Evolutionary conservation across 2,888 invertebrate species (phyloP).

Genomic region (Dioctria rufipes): DNA sequence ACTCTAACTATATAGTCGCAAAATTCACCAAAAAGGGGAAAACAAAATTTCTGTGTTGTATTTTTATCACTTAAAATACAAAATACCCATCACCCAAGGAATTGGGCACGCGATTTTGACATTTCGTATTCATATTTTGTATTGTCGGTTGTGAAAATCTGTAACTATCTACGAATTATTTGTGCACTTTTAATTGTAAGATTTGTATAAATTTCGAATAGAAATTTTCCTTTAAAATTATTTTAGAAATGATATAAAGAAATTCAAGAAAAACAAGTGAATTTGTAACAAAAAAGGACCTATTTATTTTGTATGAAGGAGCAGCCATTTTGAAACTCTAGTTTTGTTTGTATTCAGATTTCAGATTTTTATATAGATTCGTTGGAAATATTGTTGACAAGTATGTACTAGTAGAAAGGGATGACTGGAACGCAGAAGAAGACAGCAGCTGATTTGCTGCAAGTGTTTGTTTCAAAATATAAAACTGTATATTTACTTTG

Average conservation of each 20-base stretch:
- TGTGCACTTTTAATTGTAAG: too few species aligned
- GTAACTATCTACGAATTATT: too few species aligned
- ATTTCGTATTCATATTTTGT: slow-evolving; percentile 39
- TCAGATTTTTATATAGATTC: slow-evolving; percentile 62
- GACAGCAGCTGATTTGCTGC: slow-evolving; percentile 37
- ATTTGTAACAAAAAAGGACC: slow-evolving; percentile 56
- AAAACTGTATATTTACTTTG: slow-evolving; percentile 41
- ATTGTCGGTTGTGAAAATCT: slow-evolving; percentile 59
- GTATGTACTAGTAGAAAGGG: slow-evolving; percentile 36
- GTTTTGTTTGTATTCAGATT: slow-evolving; percentile 71
- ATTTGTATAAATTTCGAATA: too few species aligned
- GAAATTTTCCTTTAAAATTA: neutral
- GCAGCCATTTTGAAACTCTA: slow-evolving; percentile 74
- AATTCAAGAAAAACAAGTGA: slow-evolving; percentile 46
- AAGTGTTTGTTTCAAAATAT: neutral
- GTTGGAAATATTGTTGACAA: slow-evolving; percentile 48
- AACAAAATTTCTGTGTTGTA: neutral
- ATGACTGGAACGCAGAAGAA: slow-evolving; percentile 31
- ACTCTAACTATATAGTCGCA: neutral
- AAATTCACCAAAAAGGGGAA: neutral
- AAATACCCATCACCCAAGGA: slow-evolving; percentile 15
- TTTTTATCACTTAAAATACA: slow-evolving; percentile 10
- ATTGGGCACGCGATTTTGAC: slow-evolving; percentile 59
- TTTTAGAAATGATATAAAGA: slow-evolving; percentile 16
- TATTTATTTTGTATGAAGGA: slow-evolving; percentile 69